Evolutionary conservation across 2,113 vertebrate species (phyloP).

Genomic region (Rhinolophus sinicus): DNA sequence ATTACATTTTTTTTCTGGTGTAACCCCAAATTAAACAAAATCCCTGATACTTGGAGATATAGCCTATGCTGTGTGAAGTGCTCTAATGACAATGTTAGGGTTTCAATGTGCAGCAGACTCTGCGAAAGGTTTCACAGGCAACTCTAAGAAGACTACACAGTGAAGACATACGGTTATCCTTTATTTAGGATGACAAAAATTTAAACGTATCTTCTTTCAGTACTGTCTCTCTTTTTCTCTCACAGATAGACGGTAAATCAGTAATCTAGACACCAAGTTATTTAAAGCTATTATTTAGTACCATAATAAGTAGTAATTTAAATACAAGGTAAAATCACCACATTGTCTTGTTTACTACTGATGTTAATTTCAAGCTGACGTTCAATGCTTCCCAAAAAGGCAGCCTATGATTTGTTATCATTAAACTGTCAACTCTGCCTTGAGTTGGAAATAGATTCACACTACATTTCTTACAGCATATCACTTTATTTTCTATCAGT

Average conservation of each 20-base stretch:
- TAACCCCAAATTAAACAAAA: slow-evolving; percentile 46
- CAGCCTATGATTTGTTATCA: slow-evolving; percentile 93
- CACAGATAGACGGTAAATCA: slow-evolving; percentile 83
- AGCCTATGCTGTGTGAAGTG: slow-evolving; percentile 65
- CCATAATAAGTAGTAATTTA: slow-evolving; percentile 90
- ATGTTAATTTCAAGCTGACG: slow-evolving; percentile 88
- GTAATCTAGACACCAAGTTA: slow-evolving; percentile 87
- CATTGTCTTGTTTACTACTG: slow-evolving; percentile 90
- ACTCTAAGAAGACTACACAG: slow-evolving; percentile 58
- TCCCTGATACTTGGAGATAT: slow-evolving; percentile 62
- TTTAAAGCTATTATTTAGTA: slow-evolving; percentile 91
- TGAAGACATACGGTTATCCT: slow-evolving; percentile 83
- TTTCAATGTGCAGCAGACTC: slow-evolving; percentile 49
- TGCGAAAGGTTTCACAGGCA: slow-evolving; percentile 82
- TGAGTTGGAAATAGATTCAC: slow-evolving; percentile 88
- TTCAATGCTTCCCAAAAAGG: slow-evolving; percentile 85
- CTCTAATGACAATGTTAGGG: slow-evolving; percentile 76
- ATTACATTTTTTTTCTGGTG: slow-evolving; percentile 52
- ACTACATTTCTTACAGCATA: slow-evolving; percentile 85
- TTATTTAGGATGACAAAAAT: slow-evolving; percentile 88
- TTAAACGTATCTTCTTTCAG: slow-evolving; percentile 88
- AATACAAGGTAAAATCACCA: slow-evolving; percentile 89
- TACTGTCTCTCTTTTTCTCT: slow-evolving; percentile 79
- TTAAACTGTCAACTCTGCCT: slow-evolving; percentile 93
- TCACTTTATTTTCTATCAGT: slow-evolving; percentile 91